phyloP scores from a whole-genome alignment of 2,113 vertebrate species.

The cattle (Bos taurus) region ARS-UCD2.0 NC_037333.1:43120001-43120500 shows the following conservation, averaged over 20 bases:
- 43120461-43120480: not conserved
- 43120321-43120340: not conserved
- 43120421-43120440: not conserved
- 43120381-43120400: not conserved
- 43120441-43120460: not conserved
- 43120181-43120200: not conserved
- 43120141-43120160: not conserved
- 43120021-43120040: not conserved
- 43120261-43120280: not conserved
- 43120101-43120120: not conserved
- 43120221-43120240: constrained; percentile 24
- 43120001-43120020: not conserved
- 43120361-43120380: not conserved
- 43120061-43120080: not conserved
- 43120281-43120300: not conserved
- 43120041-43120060: not conserved
- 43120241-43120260: not conserved
- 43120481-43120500: not conserved
- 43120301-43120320: not conserved
- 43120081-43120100: not conserved
- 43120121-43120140: not conserved
- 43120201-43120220: not conserved
- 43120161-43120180: not conserved
- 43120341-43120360: not conserved
- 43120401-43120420: not conserved